phyloP scores from a whole-genome alignment of 2,797 vertebrate species.

The Eulemur albifrons region DNA sequence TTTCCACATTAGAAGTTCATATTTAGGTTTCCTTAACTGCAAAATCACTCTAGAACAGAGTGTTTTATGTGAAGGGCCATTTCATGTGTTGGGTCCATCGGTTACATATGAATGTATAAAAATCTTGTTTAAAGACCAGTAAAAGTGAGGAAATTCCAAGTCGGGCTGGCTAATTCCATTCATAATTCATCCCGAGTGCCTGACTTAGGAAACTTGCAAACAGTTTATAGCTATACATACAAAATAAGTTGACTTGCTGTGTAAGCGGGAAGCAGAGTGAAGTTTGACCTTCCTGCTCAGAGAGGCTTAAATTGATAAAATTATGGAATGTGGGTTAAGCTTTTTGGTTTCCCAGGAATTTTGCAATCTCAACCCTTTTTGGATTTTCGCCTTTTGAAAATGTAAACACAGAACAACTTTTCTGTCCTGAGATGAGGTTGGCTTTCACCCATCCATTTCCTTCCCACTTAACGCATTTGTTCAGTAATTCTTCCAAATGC shows the following conservation, averaged over 20 bases:
- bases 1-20: constrained; percentile 73
- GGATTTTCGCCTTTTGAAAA: constrained; percentile 49
- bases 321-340: constrained; percentile 41
- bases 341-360: constrained; percentile 47
- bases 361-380: not conserved
- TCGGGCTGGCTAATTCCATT: constrained; percentile 68
- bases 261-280: constrained; percentile 28
- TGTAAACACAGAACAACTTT: not conserved
- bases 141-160: constrained; percentile 76
- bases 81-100: constrained; percentile 54
- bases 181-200: constrained; percentile 62
- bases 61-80: constrained; percentile 60
- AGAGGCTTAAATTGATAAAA: constrained; percentile 46
- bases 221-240: constrained; percentile 42
- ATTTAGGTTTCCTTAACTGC: constrained; percentile 75
- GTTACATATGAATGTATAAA: constrained; percentile 67
- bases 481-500: not conserved
- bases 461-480: constrained; percentile 8
- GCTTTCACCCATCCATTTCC: constrained; percentile 44
- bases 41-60: constrained; percentile 52
- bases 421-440: constrained; percentile 14
- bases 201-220: constrained; percentile 62
- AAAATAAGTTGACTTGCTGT: constrained; percentile 59
- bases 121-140: constrained; percentile 68
- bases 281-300: constrained; percentile 53